Evolutionary conservation across 2,113 vertebrate genomes (phyloP).

Genomic region (Amazona guildingii): DNA sequence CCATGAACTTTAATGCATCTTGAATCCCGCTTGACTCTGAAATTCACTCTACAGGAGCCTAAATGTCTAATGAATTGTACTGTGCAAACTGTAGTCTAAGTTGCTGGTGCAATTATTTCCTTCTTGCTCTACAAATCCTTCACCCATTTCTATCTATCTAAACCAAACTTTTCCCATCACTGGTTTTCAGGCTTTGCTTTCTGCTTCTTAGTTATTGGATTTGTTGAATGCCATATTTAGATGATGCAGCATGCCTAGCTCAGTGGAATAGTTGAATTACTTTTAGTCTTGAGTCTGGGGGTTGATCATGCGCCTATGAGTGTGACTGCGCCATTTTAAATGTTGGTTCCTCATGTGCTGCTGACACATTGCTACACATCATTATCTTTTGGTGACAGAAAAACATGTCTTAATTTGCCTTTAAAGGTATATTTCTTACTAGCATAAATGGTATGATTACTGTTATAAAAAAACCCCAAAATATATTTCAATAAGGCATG

Average conservation of each 20-base stretch:
- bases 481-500: not conserved
- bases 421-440: not conserved
- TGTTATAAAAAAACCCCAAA: not conserved
- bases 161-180: not conserved
- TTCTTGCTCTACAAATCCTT: not conserved
- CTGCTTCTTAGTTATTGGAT: not conserved
- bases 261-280: not conserved
- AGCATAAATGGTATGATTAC: not conserved
- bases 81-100: not conserved
- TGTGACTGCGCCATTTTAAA: not conserved
- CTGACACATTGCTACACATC: not conserved
- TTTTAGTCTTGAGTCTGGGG: not conserved
- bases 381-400: not conserved
- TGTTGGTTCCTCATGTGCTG: not conserved
- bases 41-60: not conserved
- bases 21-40: not conserved
- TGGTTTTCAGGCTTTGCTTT: not conserved
- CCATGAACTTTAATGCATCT: not conserved
- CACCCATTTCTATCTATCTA: not conserved
- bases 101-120: not conserved
- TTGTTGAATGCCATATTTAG: not conserved
- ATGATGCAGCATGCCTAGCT: not conserved
- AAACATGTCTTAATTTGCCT: not conserved
- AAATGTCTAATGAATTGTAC: not conserved
- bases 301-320: not conserved